Base-by-base conservation (phyloP, 1,140 invertebrate genomes). In the Berghia stephanieae region DNA sequence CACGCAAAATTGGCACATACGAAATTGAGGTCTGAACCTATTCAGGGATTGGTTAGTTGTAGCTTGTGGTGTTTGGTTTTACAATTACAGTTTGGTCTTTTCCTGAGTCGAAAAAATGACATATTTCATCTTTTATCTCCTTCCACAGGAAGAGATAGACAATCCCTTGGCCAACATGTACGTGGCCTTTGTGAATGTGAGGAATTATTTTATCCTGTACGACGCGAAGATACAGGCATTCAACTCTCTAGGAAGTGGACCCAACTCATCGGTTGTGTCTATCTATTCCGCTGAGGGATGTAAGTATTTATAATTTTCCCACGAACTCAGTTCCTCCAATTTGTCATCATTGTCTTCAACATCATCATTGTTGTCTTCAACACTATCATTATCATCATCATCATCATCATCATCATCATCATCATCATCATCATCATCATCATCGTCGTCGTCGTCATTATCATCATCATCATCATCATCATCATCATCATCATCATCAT, bases 271-370 rank as follows among this genome's bases (percentile, higher is more conserved):
- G 24, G 90, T 93, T 3, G 92, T 92, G 0, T 92, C 92, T 0
- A 93, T 98, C 78, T 96, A 93, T 86, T 97, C 96, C 24, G 96
- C 97, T 3, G 96, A 98, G 90, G 95, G 96, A 86, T 85, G 89
- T 90, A 80, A 86, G 88, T 86, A 1, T 74, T 13, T 21, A 52
- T 52, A 3, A 52, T 52, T 52, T 52, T 52, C 16, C 2, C 1
- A 3, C 24, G 49, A 52, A 52, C 18, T 21, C 24, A 52, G 16
- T 52, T 1, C 49, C 1, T 52, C 1, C 16, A 52, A 52, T 21
- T 52, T 16, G 16, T 21, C 49, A 52, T n/a, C n/a, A n/a, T n/a
- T 2, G 49, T 3, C 0, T 24, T 52, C 24, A 21, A 52, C 1
- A 52, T 16, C 49, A 52, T 16, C 18, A 16, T 16, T 52, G 49